Percentiles rank a stretch among this genome's conserved stretches.
Evolutionary conservation across 1,140 invertebrate species (phyloP).

Genomic region (Drosophila kikkawai): DNA sequence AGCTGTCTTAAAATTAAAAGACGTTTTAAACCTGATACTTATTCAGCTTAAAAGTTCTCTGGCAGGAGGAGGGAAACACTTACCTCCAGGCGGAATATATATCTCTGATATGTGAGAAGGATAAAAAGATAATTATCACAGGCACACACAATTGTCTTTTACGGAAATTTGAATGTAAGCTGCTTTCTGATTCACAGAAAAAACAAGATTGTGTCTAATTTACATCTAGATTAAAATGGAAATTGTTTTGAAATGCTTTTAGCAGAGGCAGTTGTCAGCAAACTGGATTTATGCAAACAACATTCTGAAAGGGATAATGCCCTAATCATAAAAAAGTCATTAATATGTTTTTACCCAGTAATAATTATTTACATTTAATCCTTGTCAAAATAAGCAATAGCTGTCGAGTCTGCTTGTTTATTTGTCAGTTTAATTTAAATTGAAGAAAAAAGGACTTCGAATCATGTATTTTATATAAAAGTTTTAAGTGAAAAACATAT

Average conservation of each 20-base stretch:
- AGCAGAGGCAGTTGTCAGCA: background rate
- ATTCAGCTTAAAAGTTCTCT: slow-evolving; percentile 9
- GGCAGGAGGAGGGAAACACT: background rate
- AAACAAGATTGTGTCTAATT: background rate
- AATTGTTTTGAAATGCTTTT: background rate
- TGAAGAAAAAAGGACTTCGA: background rate
- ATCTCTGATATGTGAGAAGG: slow-evolving; percentile 1
- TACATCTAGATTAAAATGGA: slow-evolving; percentile 12
- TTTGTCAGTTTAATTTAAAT: background rate
- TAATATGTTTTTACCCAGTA: background rate
- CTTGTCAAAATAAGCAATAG: background rate
- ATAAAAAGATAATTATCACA: background rate
- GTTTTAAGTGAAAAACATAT: background rate
- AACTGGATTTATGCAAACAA: background rate
- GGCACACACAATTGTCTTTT: background rate
- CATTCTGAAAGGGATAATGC: background rate
- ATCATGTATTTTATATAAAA: no score
- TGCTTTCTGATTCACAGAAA: background rate
- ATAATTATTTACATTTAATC: background rate
- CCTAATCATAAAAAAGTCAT: background rate
- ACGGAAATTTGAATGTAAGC: background rate
- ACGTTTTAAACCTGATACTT: slow-evolving; percentile 30
- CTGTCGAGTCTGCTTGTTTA: background rate
- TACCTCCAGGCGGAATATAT: background rate
- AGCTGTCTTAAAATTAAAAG: slow-evolving; percentile 37